These are phyloP conservation scores for Rhamphomyia laevipes DNA, from an alignment of 2,888 invertebrate species.

Conservation along the genomic window DNA sequence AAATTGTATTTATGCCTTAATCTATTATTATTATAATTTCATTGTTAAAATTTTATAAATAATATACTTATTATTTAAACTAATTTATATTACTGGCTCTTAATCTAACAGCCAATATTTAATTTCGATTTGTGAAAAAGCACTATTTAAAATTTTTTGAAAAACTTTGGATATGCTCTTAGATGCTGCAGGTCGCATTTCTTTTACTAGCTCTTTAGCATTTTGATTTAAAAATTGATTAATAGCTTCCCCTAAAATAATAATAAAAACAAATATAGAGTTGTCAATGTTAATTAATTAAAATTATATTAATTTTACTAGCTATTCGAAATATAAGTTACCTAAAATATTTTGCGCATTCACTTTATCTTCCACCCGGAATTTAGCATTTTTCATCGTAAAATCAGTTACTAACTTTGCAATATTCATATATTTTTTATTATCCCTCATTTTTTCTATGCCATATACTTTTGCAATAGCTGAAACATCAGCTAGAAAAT, in stretches of 20 bases:
- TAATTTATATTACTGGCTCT: background rate
- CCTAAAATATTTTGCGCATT: constrained; percentile 68
- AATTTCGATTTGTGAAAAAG: constrained; percentile 54
- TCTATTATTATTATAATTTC: no score
- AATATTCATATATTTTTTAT: constrained; percentile 54
- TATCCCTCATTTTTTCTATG: constrained; percentile 47
- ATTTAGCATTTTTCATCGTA: constrained; percentile 54
- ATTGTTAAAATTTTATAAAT: no score
- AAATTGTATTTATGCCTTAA: no score
- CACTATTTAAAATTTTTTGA: constrained; percentile 58
- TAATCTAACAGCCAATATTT: background rate
- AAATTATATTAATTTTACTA: no score
- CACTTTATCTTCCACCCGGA: constrained; percentile 58
- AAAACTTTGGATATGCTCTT: constrained; percentile 61
- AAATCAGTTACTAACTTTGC: constrained; percentile 59
- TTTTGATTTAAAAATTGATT: constrained; percentile 75
- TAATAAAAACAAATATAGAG: background rate
- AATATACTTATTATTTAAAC: no score
- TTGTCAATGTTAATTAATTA: background rate
- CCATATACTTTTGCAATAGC: constrained; percentile 61
- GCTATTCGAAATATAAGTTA: constrained; percentile 24
- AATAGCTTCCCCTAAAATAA: constrained; percentile 59
- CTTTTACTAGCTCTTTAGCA: constrained; percentile 66
- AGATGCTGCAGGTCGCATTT: constrained; percentile 69
- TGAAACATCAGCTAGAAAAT: constrained; percentile 53